These are phyloP conservation scores for Anorthoa munda DNA, from an alignment of 2,888 invertebrate genomes.

Conservation along the genomic window DNA sequence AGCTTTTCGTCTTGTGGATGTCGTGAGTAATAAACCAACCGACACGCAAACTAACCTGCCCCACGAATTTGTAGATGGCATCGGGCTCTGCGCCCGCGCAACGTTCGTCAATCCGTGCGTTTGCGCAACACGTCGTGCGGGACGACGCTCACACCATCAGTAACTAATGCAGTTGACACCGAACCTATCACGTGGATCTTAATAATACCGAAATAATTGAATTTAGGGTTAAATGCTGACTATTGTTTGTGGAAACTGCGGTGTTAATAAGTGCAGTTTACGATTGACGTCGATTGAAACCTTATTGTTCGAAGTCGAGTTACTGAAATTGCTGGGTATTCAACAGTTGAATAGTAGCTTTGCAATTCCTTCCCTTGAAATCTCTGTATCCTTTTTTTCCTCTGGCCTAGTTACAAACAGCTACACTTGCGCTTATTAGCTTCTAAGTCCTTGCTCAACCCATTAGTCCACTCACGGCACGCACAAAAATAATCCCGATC, in stretches of 20 bases:
- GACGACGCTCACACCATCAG: conserved; percentile 64
- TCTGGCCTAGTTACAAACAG: conserved; percentile 1
- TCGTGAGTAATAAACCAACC: conserved; percentile 74
- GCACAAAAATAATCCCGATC: conserved; percentile 54
- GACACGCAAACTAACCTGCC: conserved; percentile 67
- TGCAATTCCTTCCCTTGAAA: neutral
- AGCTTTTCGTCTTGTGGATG: conserved; percentile 37
- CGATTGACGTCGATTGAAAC: neutral
- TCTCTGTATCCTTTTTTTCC: neutral
- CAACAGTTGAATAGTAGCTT: neutral
- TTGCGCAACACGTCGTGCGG: conserved; percentile 78
- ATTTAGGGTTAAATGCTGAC: conserved; percentile 33
- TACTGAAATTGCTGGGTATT: neutral
- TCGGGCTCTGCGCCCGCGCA: conserved; percentile 67
- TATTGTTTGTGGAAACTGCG: conserved; percentile 26
- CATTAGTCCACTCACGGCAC: conserved; percentile 28
- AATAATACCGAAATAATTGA: conserved; percentile 56
- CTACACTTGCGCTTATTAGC: neutral
- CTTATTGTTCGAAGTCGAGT: neutral
- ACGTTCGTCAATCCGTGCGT: conserved; percentile 63
- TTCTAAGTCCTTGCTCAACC: conserved; percentile 15
- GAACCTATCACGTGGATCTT: conserved; percentile 51
- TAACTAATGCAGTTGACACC: conserved; percentile 64
- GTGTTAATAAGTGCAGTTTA: neutral
- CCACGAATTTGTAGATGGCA: conserved; percentile 70